phyloP scores from a whole-genome alignment of 2,888 invertebrate species.

The Caenorhabditis afra region DNA sequence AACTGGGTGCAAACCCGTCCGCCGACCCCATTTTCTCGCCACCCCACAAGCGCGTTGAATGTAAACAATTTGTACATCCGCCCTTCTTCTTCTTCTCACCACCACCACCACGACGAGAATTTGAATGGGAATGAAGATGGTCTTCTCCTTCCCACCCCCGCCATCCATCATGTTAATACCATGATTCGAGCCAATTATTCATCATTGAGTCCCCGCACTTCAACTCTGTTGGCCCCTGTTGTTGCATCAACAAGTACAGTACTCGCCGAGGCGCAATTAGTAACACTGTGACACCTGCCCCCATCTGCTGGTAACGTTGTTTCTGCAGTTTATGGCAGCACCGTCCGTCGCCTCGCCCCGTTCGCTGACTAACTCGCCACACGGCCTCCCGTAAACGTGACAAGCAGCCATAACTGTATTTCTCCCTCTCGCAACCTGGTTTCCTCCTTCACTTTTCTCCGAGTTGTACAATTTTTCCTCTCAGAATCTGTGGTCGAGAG shows the following conservation, averaged over 20 bases:
- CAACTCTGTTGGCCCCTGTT: not conserved
- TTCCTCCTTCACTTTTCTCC: not conserved
- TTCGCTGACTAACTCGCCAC: no score
- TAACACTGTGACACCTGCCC: no score
- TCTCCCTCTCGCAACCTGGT: not conserved
- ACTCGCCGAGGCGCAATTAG: not conserved
- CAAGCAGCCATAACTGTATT: slow-evolving; percentile 26
- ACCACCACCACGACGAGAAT: no score
- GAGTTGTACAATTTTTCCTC: not conserved
- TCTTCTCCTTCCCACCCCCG: not conserved
- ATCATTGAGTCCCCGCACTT: not conserved
- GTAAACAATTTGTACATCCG: slow-evolving; percentile 60
- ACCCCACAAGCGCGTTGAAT: slow-evolving; percentile 39
- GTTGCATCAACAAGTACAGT: not conserved
- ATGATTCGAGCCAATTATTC: slow-evolving; percentile 7
- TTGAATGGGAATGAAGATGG: no score
- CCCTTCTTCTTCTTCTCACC: no score
- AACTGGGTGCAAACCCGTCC: slow-evolving; percentile 25
- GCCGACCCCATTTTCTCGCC: slow-evolving; percentile 41
- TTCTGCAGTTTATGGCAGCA: no score
- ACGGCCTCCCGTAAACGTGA: no score
- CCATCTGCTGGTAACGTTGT: no score
- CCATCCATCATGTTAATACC: no score
- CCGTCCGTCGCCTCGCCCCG: no score
- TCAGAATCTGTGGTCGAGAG: not conserved